Percentiles rank a stretch among this genome's conserved stretches.
Conservation (phyloP, 2,797 vertebrate species). For the Australoheros facetus region DNA sequence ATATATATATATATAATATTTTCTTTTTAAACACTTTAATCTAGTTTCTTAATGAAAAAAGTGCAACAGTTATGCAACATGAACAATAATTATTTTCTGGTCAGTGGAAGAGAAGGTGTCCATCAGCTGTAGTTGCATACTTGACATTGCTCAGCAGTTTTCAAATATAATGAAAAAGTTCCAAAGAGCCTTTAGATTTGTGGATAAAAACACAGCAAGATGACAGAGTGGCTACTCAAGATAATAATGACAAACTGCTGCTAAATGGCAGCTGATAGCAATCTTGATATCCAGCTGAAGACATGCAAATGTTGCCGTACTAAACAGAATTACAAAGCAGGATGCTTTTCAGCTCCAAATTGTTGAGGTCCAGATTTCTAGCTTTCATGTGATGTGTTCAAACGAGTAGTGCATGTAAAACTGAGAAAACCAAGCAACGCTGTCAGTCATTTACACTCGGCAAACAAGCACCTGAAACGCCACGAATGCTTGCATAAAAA, state of each 20-base stretch:
- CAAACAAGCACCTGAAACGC: background rate
- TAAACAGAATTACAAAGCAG: background rate
- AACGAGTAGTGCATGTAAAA: background rate
- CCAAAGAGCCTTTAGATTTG: background rate
- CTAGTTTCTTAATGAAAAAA: background rate
- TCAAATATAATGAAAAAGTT: slow-evolving; percentile 1
- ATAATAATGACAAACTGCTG: background rate
- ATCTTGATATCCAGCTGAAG: background rate
- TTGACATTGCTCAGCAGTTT: background rate
- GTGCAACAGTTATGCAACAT: background rate
- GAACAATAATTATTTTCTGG: background rate
- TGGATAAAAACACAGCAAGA: background rate
- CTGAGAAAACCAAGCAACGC: slow-evolving; percentile 1
- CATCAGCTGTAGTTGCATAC: background rate
- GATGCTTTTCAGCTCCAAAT: background rate
- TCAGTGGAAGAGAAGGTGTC: background rate
- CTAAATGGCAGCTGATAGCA: background rate
- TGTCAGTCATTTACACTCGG: slow-evolving; percentile 6
- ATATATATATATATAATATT: background rate
- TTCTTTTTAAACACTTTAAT: background rate
- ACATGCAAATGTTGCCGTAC: background rate
- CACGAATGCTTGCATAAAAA: background rate
- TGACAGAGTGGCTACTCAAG: background rate
- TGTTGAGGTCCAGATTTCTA: slow-evolving; percentile 5
- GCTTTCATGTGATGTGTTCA: background rate